A percentile compares a stretch with the other conserved stretches of the same genome.
Conservation (phyloP, 2,797 vertebrate species). For the Spinus olivaceus region DNA sequence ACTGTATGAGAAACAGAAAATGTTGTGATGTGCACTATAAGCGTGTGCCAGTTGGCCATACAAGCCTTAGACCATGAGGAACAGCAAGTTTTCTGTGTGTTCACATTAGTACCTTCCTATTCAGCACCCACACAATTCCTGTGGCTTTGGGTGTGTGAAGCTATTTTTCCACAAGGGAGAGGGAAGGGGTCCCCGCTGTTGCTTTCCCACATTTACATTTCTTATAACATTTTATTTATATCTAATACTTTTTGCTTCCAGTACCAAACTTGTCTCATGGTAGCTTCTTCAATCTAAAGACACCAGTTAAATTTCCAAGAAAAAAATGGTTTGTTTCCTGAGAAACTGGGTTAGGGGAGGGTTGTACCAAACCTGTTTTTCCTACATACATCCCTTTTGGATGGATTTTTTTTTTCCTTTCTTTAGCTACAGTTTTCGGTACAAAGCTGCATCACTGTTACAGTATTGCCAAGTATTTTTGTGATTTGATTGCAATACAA, state of each 20-base stretch:
- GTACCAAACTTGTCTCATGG: neutral
- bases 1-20: conserved; percentile 11
- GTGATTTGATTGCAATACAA: neutral
- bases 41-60: neutral
- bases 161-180: conserved; percentile 19
- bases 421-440: neutral
- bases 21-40: neutral
- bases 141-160: conserved; percentile 59
- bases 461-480: neutral
- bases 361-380: neutral
- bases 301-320: neutral
- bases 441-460: neutral
- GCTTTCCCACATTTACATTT: conserved; percentile 56
- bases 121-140: conserved; percentile 56
- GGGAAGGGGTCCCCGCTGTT: conserved; percentile 14
- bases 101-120: conserved; percentile 53
- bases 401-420: neutral
- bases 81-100: conserved; percentile 22
- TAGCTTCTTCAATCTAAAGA: neutral
- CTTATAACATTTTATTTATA: conserved; percentile 30
- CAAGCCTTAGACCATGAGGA: neutral
- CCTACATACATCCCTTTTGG: neutral
- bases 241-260: neutral
- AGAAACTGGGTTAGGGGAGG: neutral
- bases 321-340: neutral